These are phyloP conservation scores for Ramphastos sulfuratus DNA, from an alignment of 2,113 vertebrate genomes.

Conservation along the genomic window DNA sequence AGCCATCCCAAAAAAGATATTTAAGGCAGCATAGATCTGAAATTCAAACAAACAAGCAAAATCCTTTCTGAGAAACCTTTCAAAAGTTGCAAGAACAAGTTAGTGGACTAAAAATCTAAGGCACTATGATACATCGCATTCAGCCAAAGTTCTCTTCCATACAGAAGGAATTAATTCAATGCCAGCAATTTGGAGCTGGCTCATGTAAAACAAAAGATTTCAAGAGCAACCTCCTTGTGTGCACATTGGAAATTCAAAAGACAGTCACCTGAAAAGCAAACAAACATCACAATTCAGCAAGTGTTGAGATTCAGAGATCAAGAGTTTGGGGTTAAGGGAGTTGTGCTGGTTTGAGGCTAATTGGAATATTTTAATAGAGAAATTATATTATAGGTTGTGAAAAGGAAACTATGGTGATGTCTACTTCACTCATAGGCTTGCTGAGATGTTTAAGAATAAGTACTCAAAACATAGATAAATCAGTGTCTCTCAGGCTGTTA, in stretches of 20 bases:
- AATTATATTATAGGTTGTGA: too few species aligned
- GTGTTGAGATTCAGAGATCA: not conserved
- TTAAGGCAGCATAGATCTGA: slow-evolving; percentile 95
- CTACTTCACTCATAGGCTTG: too few species aligned
- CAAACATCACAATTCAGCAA: not conserved
- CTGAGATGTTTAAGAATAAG: too few species aligned
- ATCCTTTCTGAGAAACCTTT: not conserved
- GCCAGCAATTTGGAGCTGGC: not conserved
- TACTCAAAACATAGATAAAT: too few species aligned
- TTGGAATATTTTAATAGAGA: too few species aligned
- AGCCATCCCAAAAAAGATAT: slow-evolving; percentile 98
- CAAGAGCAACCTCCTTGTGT: not conserved
- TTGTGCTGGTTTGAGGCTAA: too few species aligned
- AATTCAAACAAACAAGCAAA: slow-evolving; percentile 9
- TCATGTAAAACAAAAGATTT: not conserved
- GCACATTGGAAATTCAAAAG: not conserved
- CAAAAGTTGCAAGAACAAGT: not conserved
- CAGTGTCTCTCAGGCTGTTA: too few species aligned
- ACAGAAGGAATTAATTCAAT: not conserved
- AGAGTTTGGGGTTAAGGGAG: not conserved
- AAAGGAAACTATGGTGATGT: too few species aligned
- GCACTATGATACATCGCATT: not conserved
- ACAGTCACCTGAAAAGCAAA: not conserved
- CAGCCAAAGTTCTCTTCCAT: not conserved
- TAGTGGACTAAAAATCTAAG: not conserved